phyloP scores from a whole-genome alignment of 2,113 vertebrate genomes.

The Himantopus leucocephalus region DNA sequence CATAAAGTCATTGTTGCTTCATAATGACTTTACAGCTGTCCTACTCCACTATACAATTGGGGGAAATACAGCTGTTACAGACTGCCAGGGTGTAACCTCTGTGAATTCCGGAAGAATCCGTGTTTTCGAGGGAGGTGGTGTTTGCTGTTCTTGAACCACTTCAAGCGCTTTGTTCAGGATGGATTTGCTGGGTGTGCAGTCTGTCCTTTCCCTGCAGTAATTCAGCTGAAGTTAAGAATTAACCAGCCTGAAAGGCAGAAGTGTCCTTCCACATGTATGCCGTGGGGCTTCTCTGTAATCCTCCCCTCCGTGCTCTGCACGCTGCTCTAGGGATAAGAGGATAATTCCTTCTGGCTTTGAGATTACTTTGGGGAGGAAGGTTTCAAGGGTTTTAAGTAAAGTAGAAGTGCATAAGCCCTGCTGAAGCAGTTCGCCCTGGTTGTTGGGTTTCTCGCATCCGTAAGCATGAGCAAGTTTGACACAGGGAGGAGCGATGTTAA shows the following conservation, averaged over 20 bases:
- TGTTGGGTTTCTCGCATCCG: accelerated
- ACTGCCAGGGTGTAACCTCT: neutral
- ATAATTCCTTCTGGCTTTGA: neutral
- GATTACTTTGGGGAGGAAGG: neutral
- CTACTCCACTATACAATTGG: neutral
- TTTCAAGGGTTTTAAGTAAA: neutral
- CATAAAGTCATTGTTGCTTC: neutral
- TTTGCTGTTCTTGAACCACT: neutral
- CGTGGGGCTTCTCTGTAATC: neutral
- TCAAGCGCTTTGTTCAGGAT: neutral
- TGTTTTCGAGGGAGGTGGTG: constrained; percentile 15
- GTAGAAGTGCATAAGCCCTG: neutral
- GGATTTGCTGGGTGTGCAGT: neutral
- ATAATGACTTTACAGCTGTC: neutral
- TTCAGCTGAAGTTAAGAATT: neutral
- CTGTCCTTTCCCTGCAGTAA: neutral
- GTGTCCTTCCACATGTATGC: neutral
- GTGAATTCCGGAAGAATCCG: neutral
- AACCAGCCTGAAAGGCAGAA: neutral
- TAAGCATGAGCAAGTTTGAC: neutral
- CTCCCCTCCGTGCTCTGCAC: neutral
- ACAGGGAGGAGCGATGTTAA: neutral
- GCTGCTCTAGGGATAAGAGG: neutral
- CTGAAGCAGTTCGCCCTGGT: neutral
- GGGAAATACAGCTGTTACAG: neutral